Percentiles rank a stretch among this genome's conserved stretches.
Conservation (phyloP, 2,797 vertebrate genomes). For the Enteromius argenteus region DNA sequence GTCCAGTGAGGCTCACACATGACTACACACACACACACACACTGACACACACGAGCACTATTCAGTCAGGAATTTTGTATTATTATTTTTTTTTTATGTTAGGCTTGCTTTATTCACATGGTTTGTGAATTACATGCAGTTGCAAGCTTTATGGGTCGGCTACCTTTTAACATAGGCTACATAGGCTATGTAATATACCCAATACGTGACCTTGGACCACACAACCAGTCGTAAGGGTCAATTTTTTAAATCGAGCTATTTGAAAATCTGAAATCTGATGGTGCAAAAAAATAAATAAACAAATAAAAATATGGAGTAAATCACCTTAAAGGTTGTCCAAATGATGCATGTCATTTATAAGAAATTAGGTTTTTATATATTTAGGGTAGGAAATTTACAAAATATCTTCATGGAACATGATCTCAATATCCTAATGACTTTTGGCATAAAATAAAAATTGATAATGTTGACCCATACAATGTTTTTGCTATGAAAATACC, state of each 20-base stretch:
- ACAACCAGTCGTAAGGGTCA: not conserved
- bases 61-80: not conserved
- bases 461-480: too few species aligned
- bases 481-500: too few species aligned
- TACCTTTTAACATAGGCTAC: not conserved
- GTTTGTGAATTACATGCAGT: not conserved
- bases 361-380: not conserved
- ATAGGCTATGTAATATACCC: not conserved
- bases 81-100: not conserved
- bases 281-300: not conserved
- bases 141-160: not conserved
- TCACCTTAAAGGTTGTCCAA: not conserved
- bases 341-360: not conserved
- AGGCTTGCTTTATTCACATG: not conserved
- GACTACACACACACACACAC: constrained; percentile 48
- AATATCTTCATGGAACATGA: not conserved
- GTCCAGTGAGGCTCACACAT: constrained; percentile 73
- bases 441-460: too few species aligned
- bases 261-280: not conserved
- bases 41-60: not conserved
- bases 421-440: not conserved
- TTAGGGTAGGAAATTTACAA: not conserved
- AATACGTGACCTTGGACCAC: not conserved
- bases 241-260: not conserved
- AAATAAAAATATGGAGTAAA: not conserved